Base-by-base conservation (phyloP, 2,888 invertebrate species). In the Tiphia femorata region DNA sequence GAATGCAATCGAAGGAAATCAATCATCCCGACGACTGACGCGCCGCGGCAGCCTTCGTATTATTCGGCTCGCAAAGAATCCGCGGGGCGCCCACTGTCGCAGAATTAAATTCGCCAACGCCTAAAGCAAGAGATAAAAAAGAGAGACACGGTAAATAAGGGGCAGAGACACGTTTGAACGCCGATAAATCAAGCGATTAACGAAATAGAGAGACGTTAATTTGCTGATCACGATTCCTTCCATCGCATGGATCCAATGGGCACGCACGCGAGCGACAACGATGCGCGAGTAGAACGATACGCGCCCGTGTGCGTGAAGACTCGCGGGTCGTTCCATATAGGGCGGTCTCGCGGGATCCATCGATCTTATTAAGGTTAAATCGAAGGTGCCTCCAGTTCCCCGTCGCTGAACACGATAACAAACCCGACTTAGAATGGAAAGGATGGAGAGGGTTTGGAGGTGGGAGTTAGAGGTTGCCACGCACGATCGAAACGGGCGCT, bases 361-460 rank as follows among this genome's bases (percentile, higher is more conserved):
- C 72, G 70, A 76, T 78, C 77, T 77, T 74, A 73, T 78, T 77
- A 73, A 67, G 71, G 72, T 67, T 73, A 69, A 73, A 72, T 76
- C 70, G 69, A 73, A 72, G 72, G 67, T 69, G 73, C 76, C 65
- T 62, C 60, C 60, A 66, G 72, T 71, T 76, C 73, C 58, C 61
- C 54, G 70, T 67, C 59, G 64, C 58, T 64, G 65, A 67, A 61
- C 70, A 67, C 70, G 76, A 75, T 75, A 74, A 75, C 71, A 70
- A 72, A 77, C 65, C 66, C 29, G 37, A 14, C 54, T 20, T n/a
- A 19, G 42, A 20, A 53, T 44, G n/a, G n/a, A n/a, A n/a, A n/a
- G n/a, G n/a, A n/a, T n/a, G n/a, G n/a, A n/a, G n/a, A n/a, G n/a
- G n/a, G n/a, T n/a, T n/a, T n/a, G n/a, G n/a, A n/a, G n/a, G n/a